These are phyloP conservation scores for Ormia ochracea DNA, from an alignment of 2,888 invertebrate genomes.

Conservation along the genomic window DNA sequence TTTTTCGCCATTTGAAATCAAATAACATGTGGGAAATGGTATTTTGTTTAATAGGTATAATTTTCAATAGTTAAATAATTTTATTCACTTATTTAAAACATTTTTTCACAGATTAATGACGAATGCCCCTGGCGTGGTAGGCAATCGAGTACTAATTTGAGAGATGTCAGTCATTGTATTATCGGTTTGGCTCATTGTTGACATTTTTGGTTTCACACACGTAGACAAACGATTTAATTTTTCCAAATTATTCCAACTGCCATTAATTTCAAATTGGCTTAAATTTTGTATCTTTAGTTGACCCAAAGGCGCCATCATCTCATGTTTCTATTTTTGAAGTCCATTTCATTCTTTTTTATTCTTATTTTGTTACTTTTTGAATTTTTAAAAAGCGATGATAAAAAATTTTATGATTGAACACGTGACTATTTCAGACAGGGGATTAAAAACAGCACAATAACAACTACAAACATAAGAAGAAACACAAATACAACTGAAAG, in stretches of 20 bases:
- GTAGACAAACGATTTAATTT: neutral
- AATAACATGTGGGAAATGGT: too few species aligned
- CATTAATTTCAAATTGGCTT: neutral
- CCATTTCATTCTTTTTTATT: too few species aligned
- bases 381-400: slow-evolving; percentile 40
- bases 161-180: too few species aligned
- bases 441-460: slow-evolving; percentile 21
- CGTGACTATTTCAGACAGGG: slow-evolving; percentile 44
- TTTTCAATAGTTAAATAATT: too few species aligned
- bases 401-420: slow-evolving; percentile 54
- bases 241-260: neutral
- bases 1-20: neutral
- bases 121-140: too few species aligned
- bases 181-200: too few species aligned
- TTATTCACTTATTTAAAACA: too few species aligned
- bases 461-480: neutral
- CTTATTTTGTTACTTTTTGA: slow-evolving; percentile 23
- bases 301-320: neutral
- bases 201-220: neutral
- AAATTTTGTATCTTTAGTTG: neutral
- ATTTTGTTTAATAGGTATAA: too few species aligned
- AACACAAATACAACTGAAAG: slow-evolving; percentile 19
- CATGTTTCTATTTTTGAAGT: slow-evolving; percentile 22
- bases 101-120: too few species aligned
- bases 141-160: too few species aligned